A percentile compares a stretch with the other conserved stretches of the same genome.
These are phyloP conservation scores for Ferdinandea cuprea DNA, from an alignment of 2,888 invertebrate genomes.

Conservation along the genomic window DNA sequence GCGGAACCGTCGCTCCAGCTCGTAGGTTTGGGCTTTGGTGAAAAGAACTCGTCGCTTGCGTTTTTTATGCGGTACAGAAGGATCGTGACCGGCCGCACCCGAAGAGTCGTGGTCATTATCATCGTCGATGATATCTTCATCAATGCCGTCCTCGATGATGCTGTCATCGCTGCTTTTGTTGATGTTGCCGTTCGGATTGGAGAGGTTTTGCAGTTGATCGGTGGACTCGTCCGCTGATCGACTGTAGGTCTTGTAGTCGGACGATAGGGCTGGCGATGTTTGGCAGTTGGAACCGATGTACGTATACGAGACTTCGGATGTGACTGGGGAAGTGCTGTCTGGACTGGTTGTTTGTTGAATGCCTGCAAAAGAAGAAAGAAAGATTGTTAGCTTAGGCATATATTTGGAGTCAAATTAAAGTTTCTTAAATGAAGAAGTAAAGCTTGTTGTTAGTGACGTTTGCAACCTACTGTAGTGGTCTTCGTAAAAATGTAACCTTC, in stretches of 20 bases:
- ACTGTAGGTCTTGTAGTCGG: constrained; percentile 82
- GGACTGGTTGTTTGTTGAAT: constrained; percentile 90
- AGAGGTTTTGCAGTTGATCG: constrained; percentile 75
- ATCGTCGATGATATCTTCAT: constrained; percentile 85
- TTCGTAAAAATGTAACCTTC: no score
- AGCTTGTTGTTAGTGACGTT: no score
- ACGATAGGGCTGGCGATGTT: constrained; percentile 81
- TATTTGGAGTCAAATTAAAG: neutral
- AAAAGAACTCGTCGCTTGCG: constrained; percentile 98
- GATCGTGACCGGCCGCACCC: constrained; percentile 80
- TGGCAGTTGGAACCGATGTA: constrained; percentile 82
- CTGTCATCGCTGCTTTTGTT: constrained; percentile 78
- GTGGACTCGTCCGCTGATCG: constrained; percentile 80
- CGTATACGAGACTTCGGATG: constrained; percentile 88
- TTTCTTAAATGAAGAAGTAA: no score
- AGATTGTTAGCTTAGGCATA: neutral
- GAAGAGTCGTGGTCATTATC: constrained; percentile 84
- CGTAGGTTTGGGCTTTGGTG: constrained; percentile 98
- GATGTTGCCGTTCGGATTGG: constrained; percentile 60
- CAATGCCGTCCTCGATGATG: constrained; percentile 82
- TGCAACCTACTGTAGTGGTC: no score
- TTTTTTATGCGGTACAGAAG: constrained; percentile 88
- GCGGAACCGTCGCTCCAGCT: constrained; percentile 95
- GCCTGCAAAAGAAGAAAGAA: constrained; percentile 80
- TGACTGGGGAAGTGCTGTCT: constrained; percentile 93